These are phyloP conservation scores for Coelopa frigida DNA, from an alignment of 1,140 invertebrate genomes.

Conservation along the genomic window DNA sequence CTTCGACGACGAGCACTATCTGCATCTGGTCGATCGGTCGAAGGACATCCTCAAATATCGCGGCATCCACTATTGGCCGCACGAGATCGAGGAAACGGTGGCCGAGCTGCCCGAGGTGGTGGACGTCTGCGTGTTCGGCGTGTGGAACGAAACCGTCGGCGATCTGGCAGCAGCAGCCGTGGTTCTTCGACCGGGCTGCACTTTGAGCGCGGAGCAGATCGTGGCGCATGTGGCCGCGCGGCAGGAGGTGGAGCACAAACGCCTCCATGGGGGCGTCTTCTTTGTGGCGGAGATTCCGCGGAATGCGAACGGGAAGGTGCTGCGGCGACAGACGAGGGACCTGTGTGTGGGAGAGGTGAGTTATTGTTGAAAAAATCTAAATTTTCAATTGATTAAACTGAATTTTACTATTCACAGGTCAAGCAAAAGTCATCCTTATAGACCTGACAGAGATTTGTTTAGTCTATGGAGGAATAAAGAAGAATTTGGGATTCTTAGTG, in stretches of 20 bases:
- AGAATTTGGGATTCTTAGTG: too few relatives aligned
- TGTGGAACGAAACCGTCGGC: conserved; percentile 19
- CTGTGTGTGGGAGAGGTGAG: conserved; percentile 20
- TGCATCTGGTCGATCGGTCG: conserved; percentile 64
- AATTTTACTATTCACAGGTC: too few relatives aligned
- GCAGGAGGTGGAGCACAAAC: conserved; percentile 44
- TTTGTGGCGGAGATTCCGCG: conserved; percentile 55
- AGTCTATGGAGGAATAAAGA: too few relatives aligned
- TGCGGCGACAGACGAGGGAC: conserved; percentile 47
- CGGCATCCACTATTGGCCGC: conserved; percentile 36
- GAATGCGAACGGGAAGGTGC: conserved; percentile 57
- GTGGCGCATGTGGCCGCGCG: conserved; percentile 23
- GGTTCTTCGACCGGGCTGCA: conserved; percentile 11
- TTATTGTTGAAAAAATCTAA: not conserved
- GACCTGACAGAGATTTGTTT: too few relatives aligned
- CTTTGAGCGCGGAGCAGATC: conserved; percentile 21
- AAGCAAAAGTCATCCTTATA: too few relatives aligned
- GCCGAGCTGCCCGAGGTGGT: conserved; percentile 19
- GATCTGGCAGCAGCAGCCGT: conserved; percentile 27
- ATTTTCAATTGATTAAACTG: too few relatives aligned
- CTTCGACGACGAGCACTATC: conserved; percentile 56
- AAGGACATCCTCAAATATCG: conserved; percentile 70
- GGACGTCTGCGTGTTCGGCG: conserved; percentile 28
- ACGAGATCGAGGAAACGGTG: conserved; percentile 28
- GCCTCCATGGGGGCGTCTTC: conserved; percentile 51